Evolutionary conservation across 2,113 vertebrate genomes (phyloP).

Genomic region (Ciconia stormi): DNA sequence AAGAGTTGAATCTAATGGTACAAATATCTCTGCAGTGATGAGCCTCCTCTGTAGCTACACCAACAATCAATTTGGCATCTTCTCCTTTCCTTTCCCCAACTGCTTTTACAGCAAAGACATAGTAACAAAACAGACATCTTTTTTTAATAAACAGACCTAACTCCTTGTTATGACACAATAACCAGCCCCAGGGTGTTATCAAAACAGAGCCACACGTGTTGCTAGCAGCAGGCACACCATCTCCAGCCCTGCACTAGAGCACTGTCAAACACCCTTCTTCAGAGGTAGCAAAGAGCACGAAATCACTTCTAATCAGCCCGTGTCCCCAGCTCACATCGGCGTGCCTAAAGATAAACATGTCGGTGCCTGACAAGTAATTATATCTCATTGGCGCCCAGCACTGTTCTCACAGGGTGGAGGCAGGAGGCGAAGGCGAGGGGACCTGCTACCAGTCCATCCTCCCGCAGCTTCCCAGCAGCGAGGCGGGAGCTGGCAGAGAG

Average conservation of each 20-base stretch:
- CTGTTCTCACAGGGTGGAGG: background rate
- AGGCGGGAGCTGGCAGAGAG: background rate
- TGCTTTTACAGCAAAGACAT: background rate
- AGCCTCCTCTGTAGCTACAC: background rate
- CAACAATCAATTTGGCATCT: background rate
- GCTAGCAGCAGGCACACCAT: background rate
- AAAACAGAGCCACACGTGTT: background rate
- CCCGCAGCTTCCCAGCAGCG: accelerated
- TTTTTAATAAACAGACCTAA: conserved; percentile 34
- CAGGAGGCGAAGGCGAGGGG: background rate
- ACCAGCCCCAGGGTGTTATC: background rate
- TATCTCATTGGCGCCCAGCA: background rate
- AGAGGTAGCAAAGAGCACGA: background rate
- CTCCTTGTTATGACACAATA: background rate
- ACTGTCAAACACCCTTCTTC: background rate
- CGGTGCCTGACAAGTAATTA: conserved; percentile 26
- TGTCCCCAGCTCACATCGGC: background rate
- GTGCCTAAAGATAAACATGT: conserved; percentile 41
- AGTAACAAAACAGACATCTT: conserved; percentile 11
- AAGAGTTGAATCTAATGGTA: background rate
- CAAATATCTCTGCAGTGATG: background rate
- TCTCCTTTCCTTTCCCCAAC: background rate
- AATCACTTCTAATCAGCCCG: background rate
- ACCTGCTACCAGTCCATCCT: background rate
- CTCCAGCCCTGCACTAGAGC: background rate